phyloP scores from a whole-genome alignment of 2,888 invertebrate genomes.

The Drosophila conformis region DNA sequence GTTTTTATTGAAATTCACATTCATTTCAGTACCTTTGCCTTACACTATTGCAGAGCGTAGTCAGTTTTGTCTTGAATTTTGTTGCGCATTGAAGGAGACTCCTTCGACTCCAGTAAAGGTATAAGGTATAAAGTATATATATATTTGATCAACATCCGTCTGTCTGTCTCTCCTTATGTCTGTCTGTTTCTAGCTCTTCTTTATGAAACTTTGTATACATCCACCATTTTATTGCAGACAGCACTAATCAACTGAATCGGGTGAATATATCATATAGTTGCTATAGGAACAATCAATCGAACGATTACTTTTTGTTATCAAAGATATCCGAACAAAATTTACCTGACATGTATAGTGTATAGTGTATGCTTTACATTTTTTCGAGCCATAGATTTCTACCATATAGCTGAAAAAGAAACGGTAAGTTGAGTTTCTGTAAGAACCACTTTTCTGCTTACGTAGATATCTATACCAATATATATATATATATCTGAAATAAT shows the following conservation, averaged over 20 bases:
- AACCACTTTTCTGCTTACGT: background rate
- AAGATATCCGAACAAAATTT: background rate
- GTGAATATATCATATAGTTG: background rate
- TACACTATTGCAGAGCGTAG: background rate
- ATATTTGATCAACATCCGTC: background rate
- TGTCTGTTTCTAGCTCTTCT: background rate
- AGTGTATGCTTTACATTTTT: background rate
- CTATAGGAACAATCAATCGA: background rate
- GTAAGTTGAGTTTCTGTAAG: background rate
- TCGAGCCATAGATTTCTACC: background rate
- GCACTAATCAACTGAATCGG: background rate
- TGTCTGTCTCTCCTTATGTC: background rate
- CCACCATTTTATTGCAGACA: background rate
- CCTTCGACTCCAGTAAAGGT: no score
- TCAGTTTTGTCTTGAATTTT: background rate
- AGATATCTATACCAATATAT: background rate
- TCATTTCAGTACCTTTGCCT: no score
- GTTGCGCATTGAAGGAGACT: background rate
- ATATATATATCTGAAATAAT: no score
- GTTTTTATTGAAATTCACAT: background rate
- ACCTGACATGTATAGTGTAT: background rate
- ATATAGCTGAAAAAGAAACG: background rate
- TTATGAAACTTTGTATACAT: background rate
- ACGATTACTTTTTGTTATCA: background rate
- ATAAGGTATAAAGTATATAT: background rate